phyloP scores from a whole-genome alignment of 2,113 vertebrate genomes.

The Pheucticus melanocephalus region DNA sequence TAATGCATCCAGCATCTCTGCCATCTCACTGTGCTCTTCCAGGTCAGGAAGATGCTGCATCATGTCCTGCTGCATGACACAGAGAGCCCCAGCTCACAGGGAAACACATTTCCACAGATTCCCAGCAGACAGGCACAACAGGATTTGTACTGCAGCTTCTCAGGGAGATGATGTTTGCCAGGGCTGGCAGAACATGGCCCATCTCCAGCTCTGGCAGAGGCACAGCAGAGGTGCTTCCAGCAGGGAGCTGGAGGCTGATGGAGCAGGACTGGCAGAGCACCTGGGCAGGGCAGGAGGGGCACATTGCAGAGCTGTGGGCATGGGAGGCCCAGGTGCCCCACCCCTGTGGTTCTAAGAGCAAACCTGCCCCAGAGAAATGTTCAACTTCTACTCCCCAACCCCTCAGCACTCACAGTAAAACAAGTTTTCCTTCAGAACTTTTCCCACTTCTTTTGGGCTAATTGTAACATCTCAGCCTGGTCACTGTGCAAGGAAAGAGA shows the following conservation, averaged over 20 bases:
- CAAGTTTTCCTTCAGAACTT: not conserved
- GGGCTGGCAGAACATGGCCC: not conserved
- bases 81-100: not conserved
- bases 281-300: not conserved
- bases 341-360: not conserved
- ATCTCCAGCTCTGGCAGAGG: not conserved
- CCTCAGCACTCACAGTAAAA: not conserved
- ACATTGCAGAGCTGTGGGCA: not conserved
- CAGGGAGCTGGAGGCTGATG: not conserved
- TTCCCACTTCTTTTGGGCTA: not conserved
- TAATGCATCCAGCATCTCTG: not conserved
- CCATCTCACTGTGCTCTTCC: not conserved
- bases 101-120: not conserved
- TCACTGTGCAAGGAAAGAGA: not conserved
- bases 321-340: not conserved
- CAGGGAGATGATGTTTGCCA: not conserved
- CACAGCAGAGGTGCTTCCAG: not conserved
- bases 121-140: not conserved
- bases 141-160: not conserved
- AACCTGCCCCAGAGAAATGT: not conserved
- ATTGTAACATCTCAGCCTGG: not conserved
- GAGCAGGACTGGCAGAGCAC: not conserved
- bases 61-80: not conserved
- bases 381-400: fast-evolving
- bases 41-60: not conserved